Base-by-base conservation (phyloP, 2,113 vertebrate species). In the Siphamia tubifer region DNA sequence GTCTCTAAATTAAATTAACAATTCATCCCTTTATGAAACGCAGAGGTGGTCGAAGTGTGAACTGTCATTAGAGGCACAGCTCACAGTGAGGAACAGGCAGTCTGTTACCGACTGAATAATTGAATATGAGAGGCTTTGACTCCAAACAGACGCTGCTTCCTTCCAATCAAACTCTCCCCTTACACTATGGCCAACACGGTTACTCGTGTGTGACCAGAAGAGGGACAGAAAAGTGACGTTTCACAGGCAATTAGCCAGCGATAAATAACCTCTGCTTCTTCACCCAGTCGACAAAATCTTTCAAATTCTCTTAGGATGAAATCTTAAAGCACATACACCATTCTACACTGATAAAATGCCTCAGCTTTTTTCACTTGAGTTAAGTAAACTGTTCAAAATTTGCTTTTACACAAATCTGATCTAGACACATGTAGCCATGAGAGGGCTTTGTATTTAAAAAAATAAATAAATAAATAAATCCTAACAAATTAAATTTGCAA, bases 41-140 rank as follows among this genome's bases (percentile, higher is more conserved):
- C 25, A 3, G 38, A 25, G 47, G 34, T 30, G 25, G 12, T 12
- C 8, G 8, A 16, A 39, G 44, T 48, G 38, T 72, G 56, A 81
- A 54, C 47, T 52, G 68, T 81, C 61, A 72, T 61, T 75, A 57
- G 38, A 49, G 39, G 48, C 39, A 52, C 64, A 43, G 43, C 15
- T 27, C 38, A 68, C 64, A 74, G 27, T 61, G 61, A 66, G 15
- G 27, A 74, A 58, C 48, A 68, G 70, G 17, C 38, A 62, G 64
- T 57, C 30, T 30, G 31, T 38, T 40, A 36, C 20, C 45, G 52
- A 38, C 40, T 92, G 55, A 92, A 92, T 92, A 81, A 91, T 92
- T 90, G 30, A 92, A 74, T 61, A 72, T 67, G 53, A 73, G 27
- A 62, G 73, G 57, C 74, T 84, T 54, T 44, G 54, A 74, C 47